These are phyloP conservation scores for Nomada fabriciana DNA, from an alignment of 2,888 invertebrate genomes.

Conservation along the genomic window DNA sequence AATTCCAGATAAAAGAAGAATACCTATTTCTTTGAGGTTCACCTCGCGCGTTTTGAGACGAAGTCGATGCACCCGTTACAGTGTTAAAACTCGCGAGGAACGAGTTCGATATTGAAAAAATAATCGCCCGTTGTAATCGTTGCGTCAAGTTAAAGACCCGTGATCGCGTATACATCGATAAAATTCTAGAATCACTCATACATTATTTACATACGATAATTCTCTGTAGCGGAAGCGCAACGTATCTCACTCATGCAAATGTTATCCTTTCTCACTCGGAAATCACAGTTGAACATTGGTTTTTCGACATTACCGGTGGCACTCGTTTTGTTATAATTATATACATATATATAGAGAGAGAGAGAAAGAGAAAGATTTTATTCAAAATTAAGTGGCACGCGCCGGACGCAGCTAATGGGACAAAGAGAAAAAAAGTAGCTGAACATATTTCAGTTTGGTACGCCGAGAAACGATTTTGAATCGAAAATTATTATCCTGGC, in stretches of 20 bases:
- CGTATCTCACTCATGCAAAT: conserved; percentile 54
- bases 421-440: conserved; percentile 2
- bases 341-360: background rate
- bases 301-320: conserved; percentile 65
- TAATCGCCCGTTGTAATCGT: conserved; percentile 4
- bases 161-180: conserved; percentile 57
- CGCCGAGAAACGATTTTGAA: conserved; percentile 35
- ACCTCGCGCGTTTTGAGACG: no score
- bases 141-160: conserved; percentile 43
- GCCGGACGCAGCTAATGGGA: conserved; percentile 21
- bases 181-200: conserved; percentile 57
- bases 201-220: conserved; percentile 49
- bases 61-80: background rate
- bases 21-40: no score
- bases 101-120: background rate
- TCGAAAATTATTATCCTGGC: conserved; percentile 28
- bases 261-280: conserved; percentile 66
- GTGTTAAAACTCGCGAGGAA: background rate
- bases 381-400: conserved; percentile 43
- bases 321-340: conserved; percentile 51
- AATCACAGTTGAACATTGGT: conserved; percentile 75
- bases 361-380: background rate
- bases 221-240: conserved; percentile 61
- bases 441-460: conserved; percentile 25
- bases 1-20: no score